Conservation (phyloP, 2,888 invertebrate species). For the Lochmaea crataegi region DNA sequence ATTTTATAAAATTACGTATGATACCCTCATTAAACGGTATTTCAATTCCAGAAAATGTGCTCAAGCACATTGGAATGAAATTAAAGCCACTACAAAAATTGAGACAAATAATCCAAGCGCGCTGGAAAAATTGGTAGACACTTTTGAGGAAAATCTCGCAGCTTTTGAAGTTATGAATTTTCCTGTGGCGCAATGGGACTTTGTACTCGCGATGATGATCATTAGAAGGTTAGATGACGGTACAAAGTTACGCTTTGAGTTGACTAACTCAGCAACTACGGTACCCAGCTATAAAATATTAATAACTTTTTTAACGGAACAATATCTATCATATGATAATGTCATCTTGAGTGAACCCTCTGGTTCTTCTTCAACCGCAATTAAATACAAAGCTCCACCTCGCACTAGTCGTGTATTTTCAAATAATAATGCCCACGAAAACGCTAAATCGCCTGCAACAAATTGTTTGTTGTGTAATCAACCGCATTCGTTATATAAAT, state of each 20-base stretch:
- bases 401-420: not conserved
- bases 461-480: not conserved
- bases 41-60: not conserved
- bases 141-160: not conserved
- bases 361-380: not conserved
- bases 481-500: not conserved
- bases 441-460: not conserved
- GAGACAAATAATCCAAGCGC: not conserved
- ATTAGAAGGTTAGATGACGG: not conserved
- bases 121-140: not conserved
- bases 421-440: not conserved
- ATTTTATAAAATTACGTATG: too few relatives aligned
- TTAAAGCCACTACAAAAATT: not conserved
- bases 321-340: not conserved
- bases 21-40: not conserved
- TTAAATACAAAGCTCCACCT: not conserved
- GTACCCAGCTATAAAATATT: not conserved
- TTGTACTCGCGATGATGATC: not conserved
- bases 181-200: not conserved
- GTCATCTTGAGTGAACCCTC: not conserved
- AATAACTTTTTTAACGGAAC: not conserved
- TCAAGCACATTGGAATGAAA: not conserved
- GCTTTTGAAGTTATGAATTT: not conserved
- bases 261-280: not conserved
- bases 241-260: too few relatives aligned